Conservation (phyloP, 2,888 invertebrate species). For the Orgyia antiqua region DNA sequence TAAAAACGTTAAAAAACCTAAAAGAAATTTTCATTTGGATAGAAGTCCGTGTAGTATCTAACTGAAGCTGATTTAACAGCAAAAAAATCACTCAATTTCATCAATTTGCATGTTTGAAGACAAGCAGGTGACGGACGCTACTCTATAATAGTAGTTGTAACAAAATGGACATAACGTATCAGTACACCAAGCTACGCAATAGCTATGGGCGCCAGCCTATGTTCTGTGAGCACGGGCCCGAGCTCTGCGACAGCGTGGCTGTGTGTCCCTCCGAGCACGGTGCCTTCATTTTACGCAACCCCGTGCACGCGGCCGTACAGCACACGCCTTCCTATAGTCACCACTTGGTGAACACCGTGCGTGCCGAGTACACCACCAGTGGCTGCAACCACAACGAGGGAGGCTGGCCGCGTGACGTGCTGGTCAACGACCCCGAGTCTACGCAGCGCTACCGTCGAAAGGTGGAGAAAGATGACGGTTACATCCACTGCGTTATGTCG, state of each 20-base stretch:
- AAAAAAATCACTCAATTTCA: too few relatives aligned
- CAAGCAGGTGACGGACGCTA: too few relatives aligned
- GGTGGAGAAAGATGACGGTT: constrained; percentile 80
- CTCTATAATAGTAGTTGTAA: too few relatives aligned
- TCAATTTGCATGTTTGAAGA: too few relatives aligned
- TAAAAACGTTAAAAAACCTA: too few relatives aligned
- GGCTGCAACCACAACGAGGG: constrained; percentile 87
- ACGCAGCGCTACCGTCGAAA: constrained; percentile 86
- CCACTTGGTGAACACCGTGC: constrained; percentile 77
- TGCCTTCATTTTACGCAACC: constrained; percentile 69
- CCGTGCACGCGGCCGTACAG: constrained; percentile 69
- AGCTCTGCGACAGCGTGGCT: constrained; percentile 52
- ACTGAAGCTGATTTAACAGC: too few relatives aligned
- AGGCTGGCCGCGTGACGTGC: constrained; percentile 89
- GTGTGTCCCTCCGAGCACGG: constrained; percentile 44
- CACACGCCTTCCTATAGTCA: constrained; percentile 53
- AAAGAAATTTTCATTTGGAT: too few relatives aligned
- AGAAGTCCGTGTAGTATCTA: too few relatives aligned
- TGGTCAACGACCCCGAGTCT: constrained; percentile 81
- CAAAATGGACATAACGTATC: constrained; percentile 49
- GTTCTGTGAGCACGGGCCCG: constrained; percentile 61
- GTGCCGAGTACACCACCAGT: constrained; percentile 71
- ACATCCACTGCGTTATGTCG: constrained; percentile 78
- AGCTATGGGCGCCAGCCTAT: constrained; percentile 68
- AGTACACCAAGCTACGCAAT: constrained; percentile 57